Base-by-base conservation (phyloP, 2,888 invertebrate species). In the Ectropis crepuscularia region DNA sequence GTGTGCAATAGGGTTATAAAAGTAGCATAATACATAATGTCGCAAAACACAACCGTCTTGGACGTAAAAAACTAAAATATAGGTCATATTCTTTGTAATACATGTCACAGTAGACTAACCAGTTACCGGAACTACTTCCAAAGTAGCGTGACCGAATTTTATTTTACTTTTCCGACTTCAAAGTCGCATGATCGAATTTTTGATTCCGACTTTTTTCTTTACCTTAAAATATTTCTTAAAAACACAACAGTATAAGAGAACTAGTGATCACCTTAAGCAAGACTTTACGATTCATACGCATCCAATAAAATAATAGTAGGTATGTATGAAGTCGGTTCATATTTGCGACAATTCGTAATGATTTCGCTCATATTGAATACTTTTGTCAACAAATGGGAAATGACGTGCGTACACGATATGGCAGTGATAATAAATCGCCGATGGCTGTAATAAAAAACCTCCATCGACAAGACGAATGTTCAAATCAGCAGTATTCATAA, bases 1-100 rank as follows among this genome's bases (percentile, higher is more conserved):
- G 62, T 65, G 61, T 61, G 57, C 41, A 46, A 50, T 60, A 64
- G 55, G 62, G 50, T 46, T 59, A 66, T 69, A 64, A 63, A 66
- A 59, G 46, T 57, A 41, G 16, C 49, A 48, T 43, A 50, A 57
- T 48, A 16, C 41, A 16, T 41, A 43, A 11, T 58, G 58, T 51
- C 61, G 50, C 57, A 47, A 51, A 65, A 61, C 28, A 55, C 28
- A 39, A 61, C 36, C 58, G 39, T 11, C 57, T n/a, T 28, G 28
- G 47, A 2, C 5, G 39, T 11, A 6, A 5, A 43, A 5, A 1
- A 12, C 2, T 6, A 37, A 37, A 5, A 37, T 6, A 47, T 16
- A 5, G 28, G n/a, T 28, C 51, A 41, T 2, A 28, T 10, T 12
- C 16, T 36, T 0, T 8, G n/a, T 5, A 6, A 12, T 2, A 9